Percentiles rank a stretch among this genome's conserved stretches.
These are phyloP conservation scores for Pyrocephalus nanus DNA, from an alignment of 2,797 vertebrate species.

Conservation along the genomic window DNA sequence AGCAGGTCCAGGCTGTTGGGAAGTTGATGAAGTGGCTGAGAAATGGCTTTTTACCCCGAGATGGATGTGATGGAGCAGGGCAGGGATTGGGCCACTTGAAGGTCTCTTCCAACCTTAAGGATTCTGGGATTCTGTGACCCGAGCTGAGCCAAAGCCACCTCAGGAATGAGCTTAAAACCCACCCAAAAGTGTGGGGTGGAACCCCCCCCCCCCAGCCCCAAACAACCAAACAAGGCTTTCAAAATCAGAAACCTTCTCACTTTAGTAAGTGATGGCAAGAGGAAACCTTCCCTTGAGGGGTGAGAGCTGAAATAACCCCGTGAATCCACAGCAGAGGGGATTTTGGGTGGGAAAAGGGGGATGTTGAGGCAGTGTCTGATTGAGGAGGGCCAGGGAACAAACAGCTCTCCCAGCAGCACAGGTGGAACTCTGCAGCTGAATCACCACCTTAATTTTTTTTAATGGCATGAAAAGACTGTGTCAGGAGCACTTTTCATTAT, in stretches of 20 bases:
- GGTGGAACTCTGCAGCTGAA: not conserved
- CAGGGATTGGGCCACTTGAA: not conserved
- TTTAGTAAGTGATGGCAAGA: rapidly evolving
- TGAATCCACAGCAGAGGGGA: not conserved
- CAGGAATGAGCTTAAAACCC: not conserved
- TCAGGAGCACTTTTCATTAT: slow-evolving; percentile 69
- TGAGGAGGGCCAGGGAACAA: not conserved
- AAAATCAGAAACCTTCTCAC: not conserved
- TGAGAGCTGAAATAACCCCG: not conserved
- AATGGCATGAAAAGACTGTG: slow-evolving; percentile 21
- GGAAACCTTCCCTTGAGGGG: not conserved
- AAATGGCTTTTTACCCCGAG: not conserved
- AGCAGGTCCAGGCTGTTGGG: not conserved
- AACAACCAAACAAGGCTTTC: not conserved
- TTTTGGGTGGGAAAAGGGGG: not conserved
- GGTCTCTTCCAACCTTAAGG: not conserved
- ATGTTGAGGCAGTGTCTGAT: rapidly evolving
- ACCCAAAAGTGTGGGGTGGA: rapidly evolving
- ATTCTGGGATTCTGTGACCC: rapidly evolving
- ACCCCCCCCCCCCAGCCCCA: too few relatives aligned
- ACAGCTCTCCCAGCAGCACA: not conserved
- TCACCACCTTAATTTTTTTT: slow-evolving; percentile 14
- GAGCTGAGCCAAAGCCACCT: not conserved
- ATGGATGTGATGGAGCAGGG: not conserved
- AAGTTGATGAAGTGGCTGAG: slow-evolving; percentile 16